A percentile compares a stretch with the other conserved stretches of the same genome.
phyloP scores from a whole-genome alignment of 2,888 invertebrate species.

The Bellardia pandia region DNA sequence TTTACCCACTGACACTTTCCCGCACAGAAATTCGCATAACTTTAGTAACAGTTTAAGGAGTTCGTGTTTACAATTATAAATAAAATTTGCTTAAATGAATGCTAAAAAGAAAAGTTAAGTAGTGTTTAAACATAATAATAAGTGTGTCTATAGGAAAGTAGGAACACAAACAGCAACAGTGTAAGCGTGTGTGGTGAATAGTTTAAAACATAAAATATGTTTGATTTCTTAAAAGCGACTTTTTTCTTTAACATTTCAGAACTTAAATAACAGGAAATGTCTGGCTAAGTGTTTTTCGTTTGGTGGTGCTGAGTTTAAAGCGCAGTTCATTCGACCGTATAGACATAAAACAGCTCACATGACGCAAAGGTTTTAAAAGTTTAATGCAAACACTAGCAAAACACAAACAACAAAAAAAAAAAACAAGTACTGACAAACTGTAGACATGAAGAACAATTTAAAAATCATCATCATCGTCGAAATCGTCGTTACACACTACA shows the following conservation, averaged over 20 bases:
- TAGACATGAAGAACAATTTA: constrained; percentile 31
- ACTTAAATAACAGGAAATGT: constrained; percentile 73
- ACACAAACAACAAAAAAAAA: background rate
- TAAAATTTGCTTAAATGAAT: background rate
- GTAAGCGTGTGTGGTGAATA: constrained; percentile 18
- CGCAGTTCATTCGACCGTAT: constrained; percentile 32
- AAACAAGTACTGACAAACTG: constrained; percentile 40
- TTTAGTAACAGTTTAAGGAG: background rate
- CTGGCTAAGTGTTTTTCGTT: constrained; percentile 65
- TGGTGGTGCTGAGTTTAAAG: constrained; percentile 19
- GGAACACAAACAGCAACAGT: background rate
- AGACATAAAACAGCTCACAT: background rate
- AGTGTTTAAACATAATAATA: no score
- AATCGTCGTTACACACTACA: background rate
- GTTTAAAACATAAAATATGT: constrained; percentile 2
- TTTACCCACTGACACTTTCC: background rate
- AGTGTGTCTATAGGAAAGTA: background rate
- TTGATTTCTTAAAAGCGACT: background rate
- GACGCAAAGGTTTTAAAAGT: constrained; percentile 14
- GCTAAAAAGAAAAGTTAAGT: background rate
- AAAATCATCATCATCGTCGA: constrained; percentile 27
- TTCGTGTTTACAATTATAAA: background rate
- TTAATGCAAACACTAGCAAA: constrained; percentile 7
- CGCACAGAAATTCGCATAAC: background rate
- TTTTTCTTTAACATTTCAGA: constrained; percentile 44